Evolutionary conservation across 2,888 invertebrate genomes (phyloP), one percentile per base, ranked within the genome.

Genomic region (Amiota communis): DNA sequence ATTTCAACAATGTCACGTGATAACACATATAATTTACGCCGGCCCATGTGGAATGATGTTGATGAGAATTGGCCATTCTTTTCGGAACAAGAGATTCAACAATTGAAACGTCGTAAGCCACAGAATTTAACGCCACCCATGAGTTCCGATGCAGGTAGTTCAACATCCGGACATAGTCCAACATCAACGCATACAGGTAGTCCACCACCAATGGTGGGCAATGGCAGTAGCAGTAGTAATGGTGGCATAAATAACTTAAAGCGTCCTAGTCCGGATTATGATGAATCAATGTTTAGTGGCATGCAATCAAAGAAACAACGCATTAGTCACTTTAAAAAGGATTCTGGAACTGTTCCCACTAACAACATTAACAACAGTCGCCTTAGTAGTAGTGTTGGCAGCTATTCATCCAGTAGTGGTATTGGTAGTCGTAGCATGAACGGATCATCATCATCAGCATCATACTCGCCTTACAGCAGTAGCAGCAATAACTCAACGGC

Each of bases 31-130:
- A 94, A 95, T 87, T 92, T 98, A 89, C 94, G 94, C 85, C 94
- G 95, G 87, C 94, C 95, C 87, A 92, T 95, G 86, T 98, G 97
- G 96, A 96, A 95, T 88, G 98, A 98, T 89, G 96, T 97, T 79
- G 95, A 96, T 84, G 96, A 96, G 87, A 95, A 96, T 88, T 98
- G 98, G 98, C 96, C 96, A 76, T 97, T 95, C 91, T 98, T 97
- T 89, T 93, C 95, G 20, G 97, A 97, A 84, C 95, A 96, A 87
- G 98, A 98, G 89, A 93, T 93, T 89, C 94, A 95, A 88, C 93
- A 95, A 90, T 92, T 98, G 87, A 97, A 96, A 92, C 93, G 95
- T 90, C 94, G 95, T 88, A 97, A 96, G 92, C 96, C 96, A 86
- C 95, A 96, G 91, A 97, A 96, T 91, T 91, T 97, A 86, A 97